These are phyloP conservation scores for Ectemnius cavifrons DNA, from an alignment of 2,888 invertebrate species.

Conservation along the genomic window DNA sequence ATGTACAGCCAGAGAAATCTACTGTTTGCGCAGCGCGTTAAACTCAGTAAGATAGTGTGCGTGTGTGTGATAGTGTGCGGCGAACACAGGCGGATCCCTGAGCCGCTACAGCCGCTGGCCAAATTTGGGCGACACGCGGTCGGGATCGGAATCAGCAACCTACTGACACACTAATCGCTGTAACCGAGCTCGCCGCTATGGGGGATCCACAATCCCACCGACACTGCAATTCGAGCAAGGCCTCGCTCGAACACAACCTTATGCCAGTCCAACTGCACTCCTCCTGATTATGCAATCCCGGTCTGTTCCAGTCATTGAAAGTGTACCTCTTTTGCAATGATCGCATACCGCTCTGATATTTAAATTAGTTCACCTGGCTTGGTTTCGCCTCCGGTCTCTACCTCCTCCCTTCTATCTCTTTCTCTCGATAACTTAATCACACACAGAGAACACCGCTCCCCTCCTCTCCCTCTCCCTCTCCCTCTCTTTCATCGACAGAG, in stretches of 20 bases:
- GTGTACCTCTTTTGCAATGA: slow-evolving; percentile 1
- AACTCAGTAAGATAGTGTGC: slow-evolving; percentile 36
- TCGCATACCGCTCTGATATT: no score
- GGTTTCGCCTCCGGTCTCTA: no score
- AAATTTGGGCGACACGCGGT: slow-evolving; percentile 68
- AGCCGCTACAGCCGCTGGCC: slow-evolving; percentile 53
- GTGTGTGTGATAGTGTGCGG: slow-evolving; percentile 22
- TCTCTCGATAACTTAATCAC: no score
- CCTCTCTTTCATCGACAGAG: no score
- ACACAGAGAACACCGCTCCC: no score
- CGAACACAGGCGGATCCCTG: slow-evolving; percentile 40
- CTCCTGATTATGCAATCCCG: background rate
- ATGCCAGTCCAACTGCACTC: background rate
- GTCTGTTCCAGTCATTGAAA: background rate
- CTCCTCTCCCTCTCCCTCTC: no score
- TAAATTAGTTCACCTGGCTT: no score
- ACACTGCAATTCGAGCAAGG: background rate
- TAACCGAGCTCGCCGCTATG: slow-evolving; percentile 35
- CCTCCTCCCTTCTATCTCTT: no score
- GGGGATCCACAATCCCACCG: slow-evolving; percentile 29
- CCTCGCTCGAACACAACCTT: background rate
- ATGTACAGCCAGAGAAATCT: no score
- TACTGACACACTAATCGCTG: slow-evolving; percentile 66
- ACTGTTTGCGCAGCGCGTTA: background rate
- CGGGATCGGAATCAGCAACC: slow-evolving; percentile 69